Percentiles rank a stretch among this genome's conserved stretches.
Evolutionary conservation across 2,113 vertebrate species (phyloP).

Genomic region (Chinchilla lanigera): DNA sequence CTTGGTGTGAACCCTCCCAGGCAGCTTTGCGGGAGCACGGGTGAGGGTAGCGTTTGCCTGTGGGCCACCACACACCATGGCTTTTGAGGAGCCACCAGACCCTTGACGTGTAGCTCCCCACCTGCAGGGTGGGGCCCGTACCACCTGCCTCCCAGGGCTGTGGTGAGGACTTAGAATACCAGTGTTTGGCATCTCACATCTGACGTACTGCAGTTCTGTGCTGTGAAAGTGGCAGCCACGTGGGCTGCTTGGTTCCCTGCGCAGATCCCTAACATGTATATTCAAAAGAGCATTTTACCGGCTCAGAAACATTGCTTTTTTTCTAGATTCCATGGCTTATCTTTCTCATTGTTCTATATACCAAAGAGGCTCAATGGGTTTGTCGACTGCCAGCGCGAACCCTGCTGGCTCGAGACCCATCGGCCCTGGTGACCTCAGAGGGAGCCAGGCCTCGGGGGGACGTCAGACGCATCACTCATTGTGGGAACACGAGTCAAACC

Average conservation of each 20-base stretch:
- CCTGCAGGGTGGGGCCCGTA: not conserved
- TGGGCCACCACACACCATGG: not conserved
- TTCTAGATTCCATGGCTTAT: constrained; percentile 75
- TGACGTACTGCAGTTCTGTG: not conserved
- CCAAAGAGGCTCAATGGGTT: constrained; percentile 86
- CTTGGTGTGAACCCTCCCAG: not conserved
- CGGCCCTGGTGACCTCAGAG: not conserved
- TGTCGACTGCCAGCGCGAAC: constrained; percentile 1
- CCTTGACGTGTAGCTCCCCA: constrained; percentile 61
- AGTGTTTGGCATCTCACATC: not conserved
- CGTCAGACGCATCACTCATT: rapidly evolving
- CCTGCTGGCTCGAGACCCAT: constrained; percentile 64
- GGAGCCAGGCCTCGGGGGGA: not conserved
- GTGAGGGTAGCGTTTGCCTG: not conserved
- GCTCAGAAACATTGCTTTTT: constrained; percentile 70
- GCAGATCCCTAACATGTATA: not conserved
- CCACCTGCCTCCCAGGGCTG: constrained; percentile 77
- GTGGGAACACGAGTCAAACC: not conserved
- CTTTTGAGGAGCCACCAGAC: constrained; percentile 1
- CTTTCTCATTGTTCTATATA: constrained; percentile 74
- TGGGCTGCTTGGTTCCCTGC: not conserved
- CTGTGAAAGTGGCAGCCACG: rapidly evolving
- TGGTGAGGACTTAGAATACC: constrained; percentile 48
- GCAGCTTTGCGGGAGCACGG: not conserved
- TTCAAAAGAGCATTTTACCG: constrained; percentile 37